Conservation (phyloP, 2,113 vertebrate genomes). For the Cervus canadensis region DNA sequence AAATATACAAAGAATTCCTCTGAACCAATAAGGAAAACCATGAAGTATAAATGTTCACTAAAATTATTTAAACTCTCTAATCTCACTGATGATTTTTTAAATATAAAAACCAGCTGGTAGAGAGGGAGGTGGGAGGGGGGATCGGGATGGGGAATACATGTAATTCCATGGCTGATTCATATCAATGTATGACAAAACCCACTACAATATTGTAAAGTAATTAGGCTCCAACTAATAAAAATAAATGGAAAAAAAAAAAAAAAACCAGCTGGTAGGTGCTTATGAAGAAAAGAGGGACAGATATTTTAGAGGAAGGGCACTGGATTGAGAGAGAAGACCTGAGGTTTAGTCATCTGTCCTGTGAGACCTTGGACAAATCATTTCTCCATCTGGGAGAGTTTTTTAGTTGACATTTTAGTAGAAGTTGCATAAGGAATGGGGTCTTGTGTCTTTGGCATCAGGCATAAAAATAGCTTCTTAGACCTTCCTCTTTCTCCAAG, state of each 20-base stretch:
- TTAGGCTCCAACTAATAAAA: no score
- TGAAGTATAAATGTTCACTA: not conserved
- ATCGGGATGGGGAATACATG: no score
- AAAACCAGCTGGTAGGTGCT: not conserved
- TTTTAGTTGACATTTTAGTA: not conserved
- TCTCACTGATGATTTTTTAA: not conserved
- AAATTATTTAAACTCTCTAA: not conserved
- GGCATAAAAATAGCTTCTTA: not conserved
- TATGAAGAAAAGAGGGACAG: not conserved
- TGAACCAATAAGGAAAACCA: not conserved
- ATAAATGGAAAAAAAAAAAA: no score
- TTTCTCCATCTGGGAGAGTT: not conserved
- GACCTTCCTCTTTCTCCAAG: not conserved
- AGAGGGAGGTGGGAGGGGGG: no score
- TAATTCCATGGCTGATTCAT: no score
- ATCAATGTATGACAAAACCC: no score
- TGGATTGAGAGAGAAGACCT: not conserved
- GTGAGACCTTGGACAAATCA: not conserved
- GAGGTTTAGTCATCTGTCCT: not conserved
- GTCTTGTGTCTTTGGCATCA: not conserved
- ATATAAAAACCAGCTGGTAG: not conserved
- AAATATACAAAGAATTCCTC: not conserved
- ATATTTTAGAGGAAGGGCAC: not conserved
- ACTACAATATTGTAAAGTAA: no score
- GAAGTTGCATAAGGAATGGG: not conserved